phyloP scores from a whole-genome alignment of 2,888 invertebrate genomes.

The Tenthredo scrophulariae region DNA sequence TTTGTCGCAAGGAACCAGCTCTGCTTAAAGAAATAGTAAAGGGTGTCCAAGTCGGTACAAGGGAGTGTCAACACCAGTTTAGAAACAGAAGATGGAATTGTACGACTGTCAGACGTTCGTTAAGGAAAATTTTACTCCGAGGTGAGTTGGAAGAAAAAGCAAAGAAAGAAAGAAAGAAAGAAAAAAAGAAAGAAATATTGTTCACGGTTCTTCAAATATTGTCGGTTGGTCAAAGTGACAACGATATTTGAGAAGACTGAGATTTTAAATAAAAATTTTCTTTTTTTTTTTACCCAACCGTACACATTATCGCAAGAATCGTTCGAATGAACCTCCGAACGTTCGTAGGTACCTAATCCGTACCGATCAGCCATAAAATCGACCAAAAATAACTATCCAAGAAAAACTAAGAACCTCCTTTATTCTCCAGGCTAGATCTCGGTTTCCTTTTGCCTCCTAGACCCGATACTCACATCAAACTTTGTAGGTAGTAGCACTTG shows the following conservation, averaged over 20 bases:
- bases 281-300: neutral
- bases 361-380: constrained; percentile 50
- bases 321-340: neutral
- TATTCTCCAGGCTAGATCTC: neutral
- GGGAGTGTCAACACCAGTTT: constrained; percentile 94
- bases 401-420: neutral
- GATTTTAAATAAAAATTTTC: neutral
- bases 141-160: constrained; percentile 81
- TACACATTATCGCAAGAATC: constrained; percentile 18
- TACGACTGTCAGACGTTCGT: constrained; percentile 88
- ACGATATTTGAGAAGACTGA: constrained; percentile 23
- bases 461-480: neutral
- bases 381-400: constrained; percentile 8
- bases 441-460: constrained; percentile 5
- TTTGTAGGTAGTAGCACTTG: constrained; percentile 57
- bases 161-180: neutral
- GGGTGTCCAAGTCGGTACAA: constrained; percentile 90
- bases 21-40: constrained; percentile 91
- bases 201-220: constrained; percentile 35
- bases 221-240: neutral
- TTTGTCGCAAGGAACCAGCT: constrained; percentile 91
- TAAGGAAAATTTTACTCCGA: constrained; percentile 91
- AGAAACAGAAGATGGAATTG: constrained; percentile 94
- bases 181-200: neutral
- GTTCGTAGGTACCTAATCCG: constrained; percentile 38